Conservation (phyloP, 2,888 invertebrate species). For the Calameuta filiformis region DNA sequence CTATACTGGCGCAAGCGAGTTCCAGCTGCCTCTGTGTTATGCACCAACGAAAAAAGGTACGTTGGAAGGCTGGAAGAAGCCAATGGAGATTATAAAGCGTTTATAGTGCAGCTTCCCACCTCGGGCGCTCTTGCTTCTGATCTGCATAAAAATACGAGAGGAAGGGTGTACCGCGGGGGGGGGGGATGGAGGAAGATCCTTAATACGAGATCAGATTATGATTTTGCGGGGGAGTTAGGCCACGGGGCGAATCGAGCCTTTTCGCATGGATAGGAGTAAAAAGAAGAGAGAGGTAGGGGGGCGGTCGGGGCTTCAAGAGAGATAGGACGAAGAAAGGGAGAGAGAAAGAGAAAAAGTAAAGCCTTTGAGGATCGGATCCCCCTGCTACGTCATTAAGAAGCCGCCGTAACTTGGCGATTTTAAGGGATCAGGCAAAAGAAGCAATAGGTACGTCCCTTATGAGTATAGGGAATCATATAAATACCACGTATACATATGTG, state of each 20-base stretch:
- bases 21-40: no score
- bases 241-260: not conserved
- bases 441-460: not conserved
- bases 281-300: no score
- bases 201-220: conserved; percentile 63
- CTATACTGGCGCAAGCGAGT: no score
- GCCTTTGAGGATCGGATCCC: not conserved
- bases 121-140: conserved; percentile 58
- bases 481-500: no score
- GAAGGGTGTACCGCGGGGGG: conserved; percentile 16
- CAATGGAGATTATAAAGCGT: conserved; percentile 61
- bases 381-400: conserved; percentile 30
- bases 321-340: no score
- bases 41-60: no score
- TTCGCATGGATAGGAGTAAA: no score
- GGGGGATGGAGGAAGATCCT: not conserved
- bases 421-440: conserved; percentile 28
- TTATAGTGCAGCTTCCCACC: conserved; percentile 60
- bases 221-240: conserved; percentile 56
- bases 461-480: not conserved
- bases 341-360: no score
- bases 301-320: no score
- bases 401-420: conserved; percentile 37
- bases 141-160: conserved; percentile 63
- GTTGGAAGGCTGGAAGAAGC: conserved; percentile 14